These are phyloP conservation scores for Macrobrachium nipponense DNA, from an alignment of 1,140 invertebrate genomes.

Conservation along the genomic window DNA sequence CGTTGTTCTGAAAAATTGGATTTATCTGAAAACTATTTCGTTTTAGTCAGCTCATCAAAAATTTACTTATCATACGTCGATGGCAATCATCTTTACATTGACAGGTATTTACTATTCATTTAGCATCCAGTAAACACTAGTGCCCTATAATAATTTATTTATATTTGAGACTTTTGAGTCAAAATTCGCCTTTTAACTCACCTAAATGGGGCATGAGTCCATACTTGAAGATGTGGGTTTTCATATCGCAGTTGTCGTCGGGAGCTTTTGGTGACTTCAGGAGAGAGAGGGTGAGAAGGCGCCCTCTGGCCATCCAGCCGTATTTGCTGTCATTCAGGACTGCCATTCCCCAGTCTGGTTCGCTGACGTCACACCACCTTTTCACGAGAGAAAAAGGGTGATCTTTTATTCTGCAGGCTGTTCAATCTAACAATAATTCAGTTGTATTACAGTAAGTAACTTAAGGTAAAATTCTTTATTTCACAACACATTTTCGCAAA, in stretches of 20 bases:
- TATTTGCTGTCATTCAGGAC: slow-evolving; percentile 73
- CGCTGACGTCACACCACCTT: slow-evolving; percentile 72
- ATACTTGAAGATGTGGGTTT: slow-evolving; percentile 71
- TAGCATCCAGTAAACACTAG: neutral
- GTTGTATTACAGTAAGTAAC: neutral
- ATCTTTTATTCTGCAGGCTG: neutral
- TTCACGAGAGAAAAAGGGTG: slow-evolving; percentile 46
- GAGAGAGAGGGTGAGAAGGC: slow-evolving; percentile 70
- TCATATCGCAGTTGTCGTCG: slow-evolving; percentile 72
- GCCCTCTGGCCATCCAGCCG: slow-evolving; percentile 70
- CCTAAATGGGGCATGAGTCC: slow-evolving; percentile 72
- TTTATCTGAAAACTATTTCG: too few species aligned
- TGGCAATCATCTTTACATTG: too few species aligned
- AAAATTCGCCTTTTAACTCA: slow-evolving; percentile 57
- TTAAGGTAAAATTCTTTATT: too few species aligned
- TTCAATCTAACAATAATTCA: neutral
- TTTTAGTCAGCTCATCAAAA: too few species aligned
- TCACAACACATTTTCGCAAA: too few species aligned
- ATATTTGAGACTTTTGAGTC: neutral
- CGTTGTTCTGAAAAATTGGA: too few species aligned
- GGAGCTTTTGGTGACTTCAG: slow-evolving; percentile 72
- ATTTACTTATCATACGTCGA: too few species aligned
- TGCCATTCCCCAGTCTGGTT: slow-evolving; percentile 72
- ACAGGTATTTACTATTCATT: too few species aligned
- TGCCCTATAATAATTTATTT: neutral